Conservation (phyloP, 1,140 invertebrate species). For the Hermetia illucens region DNA sequence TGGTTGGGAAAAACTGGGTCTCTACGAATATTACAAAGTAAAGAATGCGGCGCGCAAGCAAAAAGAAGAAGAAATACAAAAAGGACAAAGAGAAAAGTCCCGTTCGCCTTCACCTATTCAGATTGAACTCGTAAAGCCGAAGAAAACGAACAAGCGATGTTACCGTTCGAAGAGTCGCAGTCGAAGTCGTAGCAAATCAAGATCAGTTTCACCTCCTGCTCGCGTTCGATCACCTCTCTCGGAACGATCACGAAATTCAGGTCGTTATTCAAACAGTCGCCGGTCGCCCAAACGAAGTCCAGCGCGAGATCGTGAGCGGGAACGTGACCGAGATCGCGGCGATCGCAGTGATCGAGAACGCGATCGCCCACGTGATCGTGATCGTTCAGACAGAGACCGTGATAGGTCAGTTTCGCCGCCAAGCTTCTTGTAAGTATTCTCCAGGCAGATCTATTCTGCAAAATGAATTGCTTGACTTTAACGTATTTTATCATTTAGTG, state of each 20-base stretch:
- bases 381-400: background rate
- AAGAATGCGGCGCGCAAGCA: conserved; percentile 81
- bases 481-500: conserved; percentile 17
- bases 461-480: too few relatives aligned
- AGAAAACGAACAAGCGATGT: conserved; percentile 21
- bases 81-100: conserved; percentile 53
- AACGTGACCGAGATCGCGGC: conserved; percentile 12
- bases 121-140: conserved; percentile 51
- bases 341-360: conserved; percentile 12
- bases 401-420: conserved; percentile 64
- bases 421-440: conserved; percentile 51
- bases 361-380: conserved; percentile 7
- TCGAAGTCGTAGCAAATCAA: conserved; percentile 37
- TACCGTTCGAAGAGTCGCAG: conserved; percentile 21
- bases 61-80: conserved; percentile 70
- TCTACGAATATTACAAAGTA: conserved; percentile 95
- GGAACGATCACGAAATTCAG: conserved; percentile 50
- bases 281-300: conserved; percentile 27
- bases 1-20: conserved; percentile 92
- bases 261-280: conserved; percentile 7
- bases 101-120: conserved; percentile 61
- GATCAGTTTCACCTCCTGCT: conserved; percentile 40
- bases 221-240: conserved; percentile 33
- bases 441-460: too few relatives aligned
- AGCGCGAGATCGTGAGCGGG: conserved; percentile 16